A percentile compares a stretch with the other conserved stretches of the same genome.
Conservation (phyloP, 2,888 invertebrate genomes). For the Epistrophella euchroma region DNA sequence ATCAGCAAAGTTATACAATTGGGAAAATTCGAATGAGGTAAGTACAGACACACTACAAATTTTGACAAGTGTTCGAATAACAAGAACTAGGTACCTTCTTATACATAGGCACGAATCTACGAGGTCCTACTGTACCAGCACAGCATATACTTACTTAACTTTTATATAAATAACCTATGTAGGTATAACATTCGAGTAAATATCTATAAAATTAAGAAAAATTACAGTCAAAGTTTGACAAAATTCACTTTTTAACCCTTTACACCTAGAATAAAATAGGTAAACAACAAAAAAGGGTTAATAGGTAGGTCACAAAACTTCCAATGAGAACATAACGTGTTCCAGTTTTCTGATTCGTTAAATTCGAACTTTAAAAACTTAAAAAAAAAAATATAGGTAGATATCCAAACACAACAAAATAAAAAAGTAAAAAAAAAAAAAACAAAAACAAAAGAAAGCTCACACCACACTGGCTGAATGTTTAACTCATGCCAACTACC, state of each 20-base stretch:
- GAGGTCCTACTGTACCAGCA: too few relatives aligned
- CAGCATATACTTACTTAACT: too few relatives aligned
- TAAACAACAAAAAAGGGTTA: slow-evolving; percentile 4
- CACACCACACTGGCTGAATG: not conserved
- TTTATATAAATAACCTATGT: too few relatives aligned
- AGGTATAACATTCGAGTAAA: too few relatives aligned
- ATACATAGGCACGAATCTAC: too few relatives aligned
- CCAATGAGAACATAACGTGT: slow-evolving; percentile 22
- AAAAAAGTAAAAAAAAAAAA: not conserved
- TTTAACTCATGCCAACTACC: slow-evolving; percentile 36
- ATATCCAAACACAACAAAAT: slow-evolving; percentile 40
- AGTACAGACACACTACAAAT: too few relatives aligned
- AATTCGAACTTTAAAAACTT: slow-evolving; percentile 37
- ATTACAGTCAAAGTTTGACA: not conserved
- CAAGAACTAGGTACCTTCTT: too few relatives aligned
- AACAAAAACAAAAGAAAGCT: slow-evolving; percentile 34
- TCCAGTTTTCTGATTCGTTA: slow-evolving; percentile 56
- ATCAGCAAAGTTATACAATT: too few relatives aligned
- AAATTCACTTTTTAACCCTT: not conserved
- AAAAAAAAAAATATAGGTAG: not conserved
- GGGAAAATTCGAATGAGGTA: too few relatives aligned
- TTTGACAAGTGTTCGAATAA: too few relatives aligned
- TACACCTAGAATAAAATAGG: not conserved
- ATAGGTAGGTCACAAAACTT: slow-evolving; percentile 14
- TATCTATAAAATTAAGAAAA: too few relatives aligned